Evolutionary conservation across 2,888 invertebrate species (phyloP).

Genomic region (Leptinotarsa haldemani): DNA sequence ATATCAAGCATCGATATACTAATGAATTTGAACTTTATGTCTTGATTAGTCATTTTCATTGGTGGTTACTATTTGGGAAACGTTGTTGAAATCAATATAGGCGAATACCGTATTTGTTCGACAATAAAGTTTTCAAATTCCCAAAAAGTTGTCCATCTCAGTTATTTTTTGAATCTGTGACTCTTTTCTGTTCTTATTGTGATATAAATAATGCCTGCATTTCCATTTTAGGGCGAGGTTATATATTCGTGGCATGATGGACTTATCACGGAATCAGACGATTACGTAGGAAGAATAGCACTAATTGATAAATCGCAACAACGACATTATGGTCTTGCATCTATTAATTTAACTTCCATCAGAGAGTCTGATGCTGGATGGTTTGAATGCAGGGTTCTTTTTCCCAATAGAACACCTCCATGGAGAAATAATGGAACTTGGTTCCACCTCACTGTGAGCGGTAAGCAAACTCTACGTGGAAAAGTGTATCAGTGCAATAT

Average conservation of each 20-base stretch:
- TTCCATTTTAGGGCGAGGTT: slow-evolving; percentile 73
- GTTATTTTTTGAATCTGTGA: too few relatives aligned
- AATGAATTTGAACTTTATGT: too few relatives aligned
- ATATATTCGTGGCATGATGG: slow-evolving; percentile 87
- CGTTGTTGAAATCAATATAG: too few relatives aligned
- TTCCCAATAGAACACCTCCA: slow-evolving; percentile 88
- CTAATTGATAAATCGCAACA: slow-evolving; percentile 67
- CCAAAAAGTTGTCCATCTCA: too few relatives aligned
- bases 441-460: slow-evolving; percentile 89
- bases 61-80: too few relatives aligned
- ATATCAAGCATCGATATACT: too few relatives aligned
- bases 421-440: slow-evolving; percentile 89
- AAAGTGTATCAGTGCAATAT: not conserved
- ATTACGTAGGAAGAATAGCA: slow-evolving; percentile 79
- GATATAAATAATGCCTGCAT: not conserved
- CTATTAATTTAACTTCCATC: slow-evolving; percentile 87
- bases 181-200: too few relatives aligned
- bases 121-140: too few relatives aligned
- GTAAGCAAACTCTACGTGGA: slow-evolving; percentile 64
- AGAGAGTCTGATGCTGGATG: slow-evolving; percentile 90
- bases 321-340: slow-evolving; percentile 71
- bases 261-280: slow-evolving; percentile 75
- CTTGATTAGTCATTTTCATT: too few relatives aligned
- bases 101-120: too few relatives aligned
- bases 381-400: slow-evolving; percentile 90